Evolutionary conservation across 2,113 vertebrate species (phyloP), one percentile per base, ranked within the genome.

Genomic region (Myotis brandtii): DNA sequence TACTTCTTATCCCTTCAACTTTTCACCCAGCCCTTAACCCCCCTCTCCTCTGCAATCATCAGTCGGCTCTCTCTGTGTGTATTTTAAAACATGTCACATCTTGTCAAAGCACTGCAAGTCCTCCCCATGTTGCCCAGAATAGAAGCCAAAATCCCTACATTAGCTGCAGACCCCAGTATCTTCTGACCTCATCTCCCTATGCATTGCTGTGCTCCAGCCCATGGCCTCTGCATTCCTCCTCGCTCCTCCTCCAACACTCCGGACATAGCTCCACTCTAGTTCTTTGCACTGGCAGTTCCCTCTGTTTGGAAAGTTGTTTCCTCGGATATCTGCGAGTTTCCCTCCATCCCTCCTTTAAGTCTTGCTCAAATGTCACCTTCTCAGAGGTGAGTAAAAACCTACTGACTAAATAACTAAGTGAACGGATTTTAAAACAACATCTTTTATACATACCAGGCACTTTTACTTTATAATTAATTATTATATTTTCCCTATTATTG

Each of bases 391-490:
- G 2, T 59, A 67, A 84, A 95, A 96, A 46, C 11, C 50, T 73
- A 40, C 4, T 92, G 10, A 87, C 72, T 77, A 81, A 77, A 56
- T 50, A 91, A 80, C 23, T 85, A 76, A 88, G 40, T 95, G 21
- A 67, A 59, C 48, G 9, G 18, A 88, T 70, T 96, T 87, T 6
- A 96, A 79, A 79, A 64, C 11, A 89, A n/a, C 91, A 75, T 70
- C 18, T 92, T 81, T 93, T 48, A 81, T 86, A 80, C 37, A 5
- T n/a, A 46, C 17, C 32, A 40, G 52, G 12, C 6, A 89, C 8
- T 80, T 95, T 88, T 81, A 66, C n/a, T 76, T 85, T 82, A 72
- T 46, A 95, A 91, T 90, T 59, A 94, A 91, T 92, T 94, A 81
- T 92, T 92, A 27, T 92, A 32, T 48, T 82, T 95, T 70, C 30